Evolutionary conservation across 2,113 vertebrate species (phyloP).

Genomic region (Brachirus orientalis): DNA sequence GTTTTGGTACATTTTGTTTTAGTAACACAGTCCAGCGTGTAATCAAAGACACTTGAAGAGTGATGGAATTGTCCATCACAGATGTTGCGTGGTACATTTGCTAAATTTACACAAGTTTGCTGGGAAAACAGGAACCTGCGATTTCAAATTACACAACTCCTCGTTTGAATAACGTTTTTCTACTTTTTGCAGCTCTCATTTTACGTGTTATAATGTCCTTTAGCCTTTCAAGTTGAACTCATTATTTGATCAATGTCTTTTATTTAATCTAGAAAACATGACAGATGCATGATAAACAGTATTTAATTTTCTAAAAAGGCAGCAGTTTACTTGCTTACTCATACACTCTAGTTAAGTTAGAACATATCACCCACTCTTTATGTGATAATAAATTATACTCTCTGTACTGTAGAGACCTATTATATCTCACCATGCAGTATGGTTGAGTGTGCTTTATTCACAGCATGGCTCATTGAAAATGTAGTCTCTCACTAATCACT

Average conservation of each 20-base stretch:
- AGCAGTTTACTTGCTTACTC: constrained; percentile 22
- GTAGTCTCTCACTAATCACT: constrained; percentile 67
- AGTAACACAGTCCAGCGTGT: constrained; percentile 19
- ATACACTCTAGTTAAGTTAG: constrained; percentile 25
- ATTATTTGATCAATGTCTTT: constrained; percentile 46
- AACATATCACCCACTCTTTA: constrained; percentile 24
- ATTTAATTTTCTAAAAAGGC: constrained; percentile 11
- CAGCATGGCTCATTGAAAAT: constrained; percentile 65
- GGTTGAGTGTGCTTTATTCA: constrained; percentile 43
- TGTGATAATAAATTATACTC: constrained; percentile 47
- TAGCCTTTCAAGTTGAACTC: constrained; percentile 27
- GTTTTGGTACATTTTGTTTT: constrained; percentile 26
- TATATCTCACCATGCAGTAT: constrained; percentile 34
- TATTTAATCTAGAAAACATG: constrained; percentile 34
- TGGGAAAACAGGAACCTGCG: constrained; percentile 12
- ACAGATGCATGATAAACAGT: neutral
- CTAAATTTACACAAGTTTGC: constrained; percentile 29
- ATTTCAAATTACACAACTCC: constrained; percentile 32
- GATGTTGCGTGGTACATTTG: constrained; percentile 24
- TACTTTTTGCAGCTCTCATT: neutral
- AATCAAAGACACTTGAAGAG: constrained; percentile 29
- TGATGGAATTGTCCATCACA: constrained; percentile 40
- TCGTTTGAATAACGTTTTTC: constrained; percentile 32
- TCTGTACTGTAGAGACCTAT: constrained; percentile 22
- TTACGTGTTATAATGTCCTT: neutral